Evolutionary conservation across 2,113 vertebrate species (phyloP), one percentile per base, ranked within the genome.

Genomic region (Gallinago media): DNA sequence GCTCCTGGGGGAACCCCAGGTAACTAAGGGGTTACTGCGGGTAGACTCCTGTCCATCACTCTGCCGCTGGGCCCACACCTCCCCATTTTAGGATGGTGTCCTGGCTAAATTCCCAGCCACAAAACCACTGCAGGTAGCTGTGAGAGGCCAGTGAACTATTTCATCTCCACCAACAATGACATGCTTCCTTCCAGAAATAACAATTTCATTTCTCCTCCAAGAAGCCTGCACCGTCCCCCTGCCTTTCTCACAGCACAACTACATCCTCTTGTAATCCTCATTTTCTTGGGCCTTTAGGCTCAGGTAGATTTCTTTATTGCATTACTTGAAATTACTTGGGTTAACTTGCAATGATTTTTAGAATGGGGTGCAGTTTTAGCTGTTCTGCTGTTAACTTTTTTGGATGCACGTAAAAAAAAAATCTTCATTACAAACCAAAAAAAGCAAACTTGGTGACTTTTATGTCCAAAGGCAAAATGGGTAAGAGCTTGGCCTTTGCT

Each of bases 211-310:
- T 72, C 32, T 42, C 52, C 21, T 80, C 46, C 1, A 3, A 62
- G 25, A 12, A 52, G 17, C 25, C 17, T 3, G 3, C 29, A 12
- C 44, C 14, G 8, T 65, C 44, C 8, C 25, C n/a, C 12, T 23
- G 15, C 40, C 40, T 67, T 71, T 63, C 91, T 66, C 46, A 38
- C 18, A 38, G 15, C 18, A 36, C 31, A 78, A 6, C 8, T 11
- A 1, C 3, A 22, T 42, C 55, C 16, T 31, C 31, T 46, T 66
- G 63, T 36, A 4, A 16, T 15, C 17, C 26, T 0, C 0, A 5
- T 40, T 91, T 74, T 46, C 27, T 36, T 8, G 6, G 11, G 8
- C 29, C 1, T 1, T 4, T 0, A 34, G 22, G 8, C 18, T 85
- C 12, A 67, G 52, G 17, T 17, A 27, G 14, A 20, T 12, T 6